Base-by-base conservation (phyloP, 2,888 invertebrate genomes). In the Oscheius onirici region DNA sequence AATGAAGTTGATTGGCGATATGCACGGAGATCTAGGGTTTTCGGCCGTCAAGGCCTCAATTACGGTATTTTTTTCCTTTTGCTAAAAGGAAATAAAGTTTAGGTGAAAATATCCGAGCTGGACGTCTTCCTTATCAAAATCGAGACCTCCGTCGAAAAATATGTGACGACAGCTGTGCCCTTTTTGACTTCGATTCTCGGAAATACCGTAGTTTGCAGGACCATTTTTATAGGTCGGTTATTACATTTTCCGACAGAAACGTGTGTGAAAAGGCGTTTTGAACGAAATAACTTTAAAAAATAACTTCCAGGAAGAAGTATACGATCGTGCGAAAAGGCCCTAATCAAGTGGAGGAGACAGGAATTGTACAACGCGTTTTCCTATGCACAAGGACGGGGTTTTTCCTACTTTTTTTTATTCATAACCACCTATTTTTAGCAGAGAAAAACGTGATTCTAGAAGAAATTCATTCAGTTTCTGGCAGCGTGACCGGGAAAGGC, bases 11-110 rank as follows among this genome's bases (percentile, higher is more conserved):
- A 52, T 73, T 6, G 11, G 54, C 0, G 78, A 77, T 49, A 77
- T 80, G 72, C 78, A 77, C 51, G 80, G 80, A 43, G 80, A 80
- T 70, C 46, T 71, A 0, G 80, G 80, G 41, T 69, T 71, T 51
- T 70, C 76, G 0, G 70, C 77, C 20, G 52, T 79, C 8, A 74
- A 74, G 72, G 71, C 65, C 43, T 77, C 76, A 24, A 49, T 78
- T 22, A 72, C 71, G n/a, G 75, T 78, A 20, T 61, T 49, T 40
- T 63, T 6, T 2, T 28, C 22, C 17, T 11, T 22, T 52, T 3
- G 3, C 52, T 3, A 3, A n/a, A 58, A 41, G 20, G 3, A 10
- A 0, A 10, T 17, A 2, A 34, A 43, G 57, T 69, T 22, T 17
- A 78, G 78, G 52, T 79, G 0, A 75, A 75, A 41, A 72, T 76